phyloP scores from a whole-genome alignment of 2,113 vertebrate genomes.

The Chauna torquata region DNA sequence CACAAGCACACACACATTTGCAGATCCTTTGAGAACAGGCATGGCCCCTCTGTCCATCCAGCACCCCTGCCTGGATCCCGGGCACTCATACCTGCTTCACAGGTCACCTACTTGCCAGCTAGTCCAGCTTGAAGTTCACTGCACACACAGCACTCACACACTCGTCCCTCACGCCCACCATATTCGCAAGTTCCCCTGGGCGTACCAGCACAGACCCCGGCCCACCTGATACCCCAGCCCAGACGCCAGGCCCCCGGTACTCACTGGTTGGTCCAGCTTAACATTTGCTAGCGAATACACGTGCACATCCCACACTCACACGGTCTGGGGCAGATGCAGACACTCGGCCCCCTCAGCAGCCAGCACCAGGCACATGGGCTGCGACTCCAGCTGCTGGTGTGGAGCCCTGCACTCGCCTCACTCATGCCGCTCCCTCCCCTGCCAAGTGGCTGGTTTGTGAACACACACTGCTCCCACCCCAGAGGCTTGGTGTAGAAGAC shows the following conservation, averaged over 20 bases:
- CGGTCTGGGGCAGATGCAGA: neutral
- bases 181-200: neutral
- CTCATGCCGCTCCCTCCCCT: neutral
- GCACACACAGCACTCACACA: neutral
- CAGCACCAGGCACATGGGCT: neutral
- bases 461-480: neutral
- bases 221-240: neutral
- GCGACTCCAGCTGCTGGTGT: neutral
- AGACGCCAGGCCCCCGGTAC: neutral
- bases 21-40: rapidly evolving
- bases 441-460: neutral
- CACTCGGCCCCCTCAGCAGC: neutral
- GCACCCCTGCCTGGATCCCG: neutral
- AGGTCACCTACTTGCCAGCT: neutral
- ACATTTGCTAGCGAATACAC: neutral
- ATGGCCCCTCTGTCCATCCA: rapidly evolving
- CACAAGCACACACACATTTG: neutral
- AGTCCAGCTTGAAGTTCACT: neutral
- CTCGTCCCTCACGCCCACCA: neutral
- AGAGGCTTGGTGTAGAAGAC: neutral
- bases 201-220: rapidly evolving
- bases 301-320: rapidly evolving
- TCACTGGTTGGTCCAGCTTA: neutral
- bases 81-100: rapidly evolving
- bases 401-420: neutral